phyloP scores from a whole-genome alignment of 2,888 invertebrate genomes.

The Mycalesis mineus region DNA sequence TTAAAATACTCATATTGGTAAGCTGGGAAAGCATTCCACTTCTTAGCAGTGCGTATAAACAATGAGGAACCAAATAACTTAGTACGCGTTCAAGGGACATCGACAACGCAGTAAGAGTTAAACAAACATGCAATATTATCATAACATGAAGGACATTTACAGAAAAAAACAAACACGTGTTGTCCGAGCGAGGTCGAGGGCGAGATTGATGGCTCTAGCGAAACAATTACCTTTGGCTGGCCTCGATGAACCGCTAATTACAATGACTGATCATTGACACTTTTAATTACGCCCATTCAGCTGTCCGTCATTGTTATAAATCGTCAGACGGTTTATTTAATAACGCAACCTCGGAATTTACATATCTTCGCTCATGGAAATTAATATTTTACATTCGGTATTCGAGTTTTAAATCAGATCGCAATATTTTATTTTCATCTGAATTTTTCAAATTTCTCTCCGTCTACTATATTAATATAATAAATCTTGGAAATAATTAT shows the following conservation, averaged over 20 bases:
- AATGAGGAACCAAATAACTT: too few relatives aligned
- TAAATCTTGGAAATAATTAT: too few relatives aligned
- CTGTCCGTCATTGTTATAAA: neutral
- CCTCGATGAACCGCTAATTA: conserved; percentile 70
- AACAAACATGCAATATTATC: conserved; percentile 26
- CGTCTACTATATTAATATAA: too few relatives aligned
- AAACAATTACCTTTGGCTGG: conserved; percentile 74
- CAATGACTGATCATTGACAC: conserved; percentile 73
- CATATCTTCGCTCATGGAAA: neutral
- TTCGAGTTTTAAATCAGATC: too few relatives aligned
- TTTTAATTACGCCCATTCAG: conserved; percentile 48
- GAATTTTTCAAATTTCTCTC: too few relatives aligned
- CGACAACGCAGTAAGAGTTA: neutral
- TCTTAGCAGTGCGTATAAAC: too few relatives aligned
- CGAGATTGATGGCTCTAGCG: conserved; percentile 58
- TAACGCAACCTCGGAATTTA: conserved; percentile 35
- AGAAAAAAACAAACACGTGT: conserved; percentile 43
- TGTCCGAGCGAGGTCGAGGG: conserved; percentile 30
- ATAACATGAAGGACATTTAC: conserved; percentile 22
- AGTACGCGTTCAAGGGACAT: neutral
- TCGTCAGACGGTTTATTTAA: neutral
- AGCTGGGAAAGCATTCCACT: too few relatives aligned
- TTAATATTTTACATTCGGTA: too few relatives aligned
- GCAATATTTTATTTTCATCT: too few relatives aligned
- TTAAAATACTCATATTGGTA: too few relatives aligned